Evolutionary conservation across 2,113 vertebrate species (phyloP).

Genomic region (Tragelaphus strepsiceros): DNA sequence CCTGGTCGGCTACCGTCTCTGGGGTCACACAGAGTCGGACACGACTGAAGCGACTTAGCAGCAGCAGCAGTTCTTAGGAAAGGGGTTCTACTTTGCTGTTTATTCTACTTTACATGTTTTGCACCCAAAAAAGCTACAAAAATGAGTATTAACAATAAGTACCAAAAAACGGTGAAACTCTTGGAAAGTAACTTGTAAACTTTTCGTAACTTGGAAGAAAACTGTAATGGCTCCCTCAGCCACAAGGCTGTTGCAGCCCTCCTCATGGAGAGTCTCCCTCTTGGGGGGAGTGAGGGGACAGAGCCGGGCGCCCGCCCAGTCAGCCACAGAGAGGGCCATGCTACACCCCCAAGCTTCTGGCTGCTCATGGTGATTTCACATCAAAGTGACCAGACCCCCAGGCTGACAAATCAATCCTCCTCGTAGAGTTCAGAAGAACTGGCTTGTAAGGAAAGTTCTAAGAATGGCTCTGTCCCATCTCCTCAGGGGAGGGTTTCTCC

Average conservation of each 20-base stretch:
- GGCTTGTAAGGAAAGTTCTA: conserved; percentile 43
- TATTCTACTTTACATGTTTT: not conserved
- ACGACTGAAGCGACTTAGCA: no score
- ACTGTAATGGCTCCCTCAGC: not conserved
- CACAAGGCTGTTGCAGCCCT: no score
- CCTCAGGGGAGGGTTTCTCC: conserved; percentile 34
- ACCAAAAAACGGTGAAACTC: not conserved
- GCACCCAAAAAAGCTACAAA: not conserved
- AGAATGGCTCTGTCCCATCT: conserved; percentile 39
- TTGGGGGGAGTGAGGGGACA: not conserved
- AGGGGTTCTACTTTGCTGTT: not conserved
- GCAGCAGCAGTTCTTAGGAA: not conserved
- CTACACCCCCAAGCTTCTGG: not conserved
- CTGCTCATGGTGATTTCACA: not conserved
- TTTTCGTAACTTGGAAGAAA: not conserved
- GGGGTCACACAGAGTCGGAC: no score
- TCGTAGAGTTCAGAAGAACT: conserved; percentile 35
- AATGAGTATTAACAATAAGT: not conserved
- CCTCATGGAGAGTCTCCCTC: not conserved
- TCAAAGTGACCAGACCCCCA: not conserved
- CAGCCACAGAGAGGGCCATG: not conserved
- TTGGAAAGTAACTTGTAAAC: not conserved
- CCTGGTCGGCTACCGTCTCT: no score
- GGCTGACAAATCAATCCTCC: not conserved
- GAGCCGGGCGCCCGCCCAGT: not conserved